Conservation (phyloP, 2,888 invertebrate genomes). For the Ennomos quercinarius region DNA sequence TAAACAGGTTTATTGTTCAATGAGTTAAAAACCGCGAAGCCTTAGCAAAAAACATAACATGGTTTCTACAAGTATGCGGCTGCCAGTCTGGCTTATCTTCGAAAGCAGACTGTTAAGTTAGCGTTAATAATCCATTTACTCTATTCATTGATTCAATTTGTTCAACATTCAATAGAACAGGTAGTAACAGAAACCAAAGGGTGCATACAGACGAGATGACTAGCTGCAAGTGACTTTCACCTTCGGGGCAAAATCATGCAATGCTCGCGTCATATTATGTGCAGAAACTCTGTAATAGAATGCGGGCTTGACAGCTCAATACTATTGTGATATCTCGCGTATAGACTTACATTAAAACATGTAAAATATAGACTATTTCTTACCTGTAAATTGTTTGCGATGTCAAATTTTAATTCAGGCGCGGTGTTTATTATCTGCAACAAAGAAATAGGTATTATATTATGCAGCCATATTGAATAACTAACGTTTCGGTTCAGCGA, state of each 20-base stretch:
- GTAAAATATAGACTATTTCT: conserved; percentile 39
- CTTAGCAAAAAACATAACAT: conserved; percentile 47
- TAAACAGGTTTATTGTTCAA: conserved; percentile 13
- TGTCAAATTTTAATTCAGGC: conserved; percentile 30
- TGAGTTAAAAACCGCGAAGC: conserved; percentile 55
- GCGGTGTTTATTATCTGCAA: conserved; percentile 45
- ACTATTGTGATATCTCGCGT: conserved; percentile 24
- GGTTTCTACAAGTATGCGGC: conserved; percentile 45
- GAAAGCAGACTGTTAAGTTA: conserved; percentile 36
- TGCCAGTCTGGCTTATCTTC: conserved; percentile 35
- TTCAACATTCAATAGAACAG: conserved; percentile 49
- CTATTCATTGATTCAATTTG: conserved; percentile 55
- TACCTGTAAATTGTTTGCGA: conserved; percentile 48
- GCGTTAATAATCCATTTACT: conserved; percentile 47
- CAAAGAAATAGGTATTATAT: conserved; percentile 37
- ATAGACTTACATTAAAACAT: background rate
- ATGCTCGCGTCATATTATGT: conserved; percentile 52
- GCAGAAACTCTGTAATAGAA: conserved; percentile 40
- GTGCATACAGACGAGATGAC: conserved; percentile 58
- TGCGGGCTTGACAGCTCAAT: conserved; percentile 24
- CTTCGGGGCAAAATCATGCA: conserved; percentile 56
- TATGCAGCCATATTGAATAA: conserved; percentile 17
- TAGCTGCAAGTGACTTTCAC: conserved; percentile 59
- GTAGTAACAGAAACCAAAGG: conserved; percentile 47
- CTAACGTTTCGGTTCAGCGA: conserved; percentile 19